Evolutionary conservation across 2,797 vertebrate genomes (phyloP).

Genomic region (Coracias cyanogaster): DNA sequence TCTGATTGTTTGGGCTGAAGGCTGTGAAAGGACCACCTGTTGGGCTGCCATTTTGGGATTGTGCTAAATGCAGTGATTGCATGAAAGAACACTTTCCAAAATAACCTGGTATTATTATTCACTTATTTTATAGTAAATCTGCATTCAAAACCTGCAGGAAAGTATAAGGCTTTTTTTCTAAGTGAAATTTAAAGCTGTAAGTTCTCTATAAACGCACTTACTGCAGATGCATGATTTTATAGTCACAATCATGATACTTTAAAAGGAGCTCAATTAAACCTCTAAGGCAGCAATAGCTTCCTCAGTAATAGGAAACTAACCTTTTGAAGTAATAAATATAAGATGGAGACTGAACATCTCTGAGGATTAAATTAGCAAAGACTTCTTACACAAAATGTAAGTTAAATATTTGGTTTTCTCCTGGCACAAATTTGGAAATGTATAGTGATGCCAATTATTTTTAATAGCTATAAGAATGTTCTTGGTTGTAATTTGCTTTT

Average conservation of each 20-base stretch:
- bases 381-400: conserved; percentile 30
- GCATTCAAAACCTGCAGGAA: conserved; percentile 82
- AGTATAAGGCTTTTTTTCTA: conserved; percentile 74
- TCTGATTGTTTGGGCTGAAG: conserved; percentile 93
- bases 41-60: conserved; percentile 88
- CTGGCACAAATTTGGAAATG: conserved; percentile 45
- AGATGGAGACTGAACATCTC: conserved; percentile 46
- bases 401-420: conserved; percentile 60
- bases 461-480: conserved; percentile 20
- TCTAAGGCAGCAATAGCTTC: conserved; percentile 73
- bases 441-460: conserved; percentile 32
- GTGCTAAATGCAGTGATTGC: conserved; percentile 84
- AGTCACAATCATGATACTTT: conserved; percentile 76
- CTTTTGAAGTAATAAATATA: conserved; percentile 33
- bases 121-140: conserved; percentile 87
- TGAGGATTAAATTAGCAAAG: conserved; percentile 47
- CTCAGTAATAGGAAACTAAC: conserved; percentile 63
- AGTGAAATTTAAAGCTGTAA: conserved; percentile 81
- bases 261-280: conserved; percentile 76
- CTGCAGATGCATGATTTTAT: conserved; percentile 77
- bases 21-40: conserved; percentile 99
- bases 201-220: conserved; percentile 76
- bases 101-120: conserved; percentile 87
- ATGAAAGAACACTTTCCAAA: conserved; percentile 87
- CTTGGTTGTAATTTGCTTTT: conserved; percentile 12